phyloP scores from a whole-genome alignment of 2,113 vertebrate genomes.

The Phyllostomus hastatus region DNA sequence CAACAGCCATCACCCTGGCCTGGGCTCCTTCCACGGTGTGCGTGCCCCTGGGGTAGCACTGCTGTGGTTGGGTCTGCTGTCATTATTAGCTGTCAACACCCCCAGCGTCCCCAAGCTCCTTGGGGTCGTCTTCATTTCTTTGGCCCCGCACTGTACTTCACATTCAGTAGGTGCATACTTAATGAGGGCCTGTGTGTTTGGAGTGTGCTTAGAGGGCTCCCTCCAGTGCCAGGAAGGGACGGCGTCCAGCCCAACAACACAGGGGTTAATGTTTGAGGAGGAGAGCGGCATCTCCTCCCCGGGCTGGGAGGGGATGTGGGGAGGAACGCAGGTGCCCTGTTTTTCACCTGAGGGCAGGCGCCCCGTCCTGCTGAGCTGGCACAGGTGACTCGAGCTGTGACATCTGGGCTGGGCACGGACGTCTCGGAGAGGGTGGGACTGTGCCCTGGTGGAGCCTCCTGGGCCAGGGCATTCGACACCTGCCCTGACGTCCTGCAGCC shows the following conservation, averaged over 20 bases:
- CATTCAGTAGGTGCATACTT: background rate
- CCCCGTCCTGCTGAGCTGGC: too few relatives aligned
- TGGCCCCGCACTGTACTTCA: rapidly evolving
- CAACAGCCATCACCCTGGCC: rapidly evolving
- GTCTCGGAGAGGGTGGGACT: rapidly evolving
- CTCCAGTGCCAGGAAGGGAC: background rate
- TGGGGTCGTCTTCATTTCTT: background rate
- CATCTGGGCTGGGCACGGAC: background rate
- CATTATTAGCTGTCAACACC: rapidly evolving
- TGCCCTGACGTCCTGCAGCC: background rate
- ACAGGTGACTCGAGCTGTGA: rapidly evolving
- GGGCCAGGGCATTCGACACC: background rate
- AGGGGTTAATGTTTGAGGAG: background rate
- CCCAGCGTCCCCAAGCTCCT: background rate
- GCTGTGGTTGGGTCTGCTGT: background rate
- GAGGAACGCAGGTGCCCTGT: too few relatives aligned
- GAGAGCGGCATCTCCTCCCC: background rate
- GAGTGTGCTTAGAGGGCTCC: background rate
- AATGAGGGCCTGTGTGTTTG: background rate
- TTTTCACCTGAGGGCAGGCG: background rate
- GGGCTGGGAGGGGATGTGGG: background rate
- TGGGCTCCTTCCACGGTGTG: background rate
- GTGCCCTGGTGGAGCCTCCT: background rate
- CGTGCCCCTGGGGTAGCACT: rapidly evolving
- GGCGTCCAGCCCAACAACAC: background rate